Evolutionary conservation across 2,888 invertebrate genomes (phyloP), one percentile per base, ranked within the genome.

Genomic region (Antitype chi): DNA sequence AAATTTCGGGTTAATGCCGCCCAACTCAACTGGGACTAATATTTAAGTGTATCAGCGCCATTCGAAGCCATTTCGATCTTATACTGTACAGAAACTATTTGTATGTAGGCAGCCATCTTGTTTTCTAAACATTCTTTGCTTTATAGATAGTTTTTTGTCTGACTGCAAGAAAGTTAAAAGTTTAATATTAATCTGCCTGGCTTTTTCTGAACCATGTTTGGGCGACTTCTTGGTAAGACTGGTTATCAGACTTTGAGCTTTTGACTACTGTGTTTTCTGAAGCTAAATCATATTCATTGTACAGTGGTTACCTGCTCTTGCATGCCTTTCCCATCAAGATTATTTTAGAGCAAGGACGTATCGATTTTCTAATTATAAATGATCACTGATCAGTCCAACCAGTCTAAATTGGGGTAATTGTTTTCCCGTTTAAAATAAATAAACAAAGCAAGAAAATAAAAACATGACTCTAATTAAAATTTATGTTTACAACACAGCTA

Each of bases 11-110:
- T 82, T 85, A 85, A 84, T 84, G 69, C 85, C 59, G 82, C 78
- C 83, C 64, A 74, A 85, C 70, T 83, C 82, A 81, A 85, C 62
- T 74, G 83, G 85, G 83, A 85, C 83, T 85, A 84, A 84, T 84
- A 84, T 84, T 85, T 83, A 77, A 83, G 82, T 74, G 47, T 85
- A 82, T 82, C 85, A 82, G 85, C 78, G 66, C 71, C 25, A 67
- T 84, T 85, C 17, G 60, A 71, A 81, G 63, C 85, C 32, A 76
- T 73, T 72, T 57, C 32, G 82, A 74, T 82, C 64, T 85, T 66
- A 69, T 23, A 66, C 60, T 76, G 64, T 71, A 38, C 28, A 67
- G 13, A 52, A 55, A 66, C 71, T 81, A 62, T 81, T 69, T 77
- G 17, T 67, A 9, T 28, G 13, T 62, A 43, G 28, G 17, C 25